Evolutionary conservation across 2,888 invertebrate genomes (phyloP).

Genomic region (Gastracanthus pulcherrimus): DNA sequence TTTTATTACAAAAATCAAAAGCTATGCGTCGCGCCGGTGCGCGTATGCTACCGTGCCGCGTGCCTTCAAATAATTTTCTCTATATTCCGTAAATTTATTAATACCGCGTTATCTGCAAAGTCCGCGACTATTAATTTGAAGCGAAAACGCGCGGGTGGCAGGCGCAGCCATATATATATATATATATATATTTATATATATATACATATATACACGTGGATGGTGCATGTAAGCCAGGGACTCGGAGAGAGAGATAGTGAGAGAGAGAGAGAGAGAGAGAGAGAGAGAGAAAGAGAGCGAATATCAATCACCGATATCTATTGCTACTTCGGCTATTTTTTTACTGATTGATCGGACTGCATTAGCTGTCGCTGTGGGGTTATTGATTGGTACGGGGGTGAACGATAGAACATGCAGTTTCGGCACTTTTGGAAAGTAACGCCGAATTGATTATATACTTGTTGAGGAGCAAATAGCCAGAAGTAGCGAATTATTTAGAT

Average conservation of each 20-base stretch:
- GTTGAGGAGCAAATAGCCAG: too few relatives aligned
- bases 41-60: neutral
- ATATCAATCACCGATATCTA: conserved; percentile 54
- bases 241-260: too few relatives aligned
- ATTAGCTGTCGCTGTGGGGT: conserved; percentile 42
- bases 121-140: conserved; percentile 45
- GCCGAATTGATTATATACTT: neutral
- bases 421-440: neutral
- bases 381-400: conserved; percentile 39
- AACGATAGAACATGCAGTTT: conserved; percentile 10
- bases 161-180: too few relatives aligned
- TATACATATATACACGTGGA: too few relatives aligned
- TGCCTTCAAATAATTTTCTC: conserved; percentile 34
- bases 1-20: conserved; percentile 42
- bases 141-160: conserved; percentile 1
- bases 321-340: conserved; percentile 39
- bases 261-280: too few relatives aligned
- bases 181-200: too few relatives aligned
- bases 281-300: too few relatives aligned
- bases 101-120: conserved; percentile 42
- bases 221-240: too few relatives aligned
- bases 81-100: conserved; percentile 33
- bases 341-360: conserved; percentile 34
- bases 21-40: neutral
- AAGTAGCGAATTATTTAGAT: too few relatives aligned